A percentile compares a stretch with the other conserved stretches of the same genome.
Evolutionary conservation across 2,888 invertebrate genomes (phyloP).

Genomic region (Tricholauxania praeusta): DNA sequence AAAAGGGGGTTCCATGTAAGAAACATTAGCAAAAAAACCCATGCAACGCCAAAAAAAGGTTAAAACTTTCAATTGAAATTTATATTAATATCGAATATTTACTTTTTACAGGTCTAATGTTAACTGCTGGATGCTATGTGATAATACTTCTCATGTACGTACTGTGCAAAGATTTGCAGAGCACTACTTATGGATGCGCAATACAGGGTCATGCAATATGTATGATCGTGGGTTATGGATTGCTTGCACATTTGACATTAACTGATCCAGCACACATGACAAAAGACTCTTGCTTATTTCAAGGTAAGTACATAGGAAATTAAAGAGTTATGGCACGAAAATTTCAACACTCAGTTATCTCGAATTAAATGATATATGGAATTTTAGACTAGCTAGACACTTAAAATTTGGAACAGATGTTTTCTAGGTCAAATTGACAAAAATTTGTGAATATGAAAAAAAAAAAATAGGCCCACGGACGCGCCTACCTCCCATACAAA

Average conservation of each 20-base stretch:
- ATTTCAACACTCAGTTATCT: too few relatives aligned
- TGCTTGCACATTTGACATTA: conserved; percentile 57
- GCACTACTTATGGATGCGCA: conserved; percentile 61
- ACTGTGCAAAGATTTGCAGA: conserved; percentile 58
- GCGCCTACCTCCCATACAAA: too few relatives aligned
- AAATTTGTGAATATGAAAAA: too few relatives aligned
- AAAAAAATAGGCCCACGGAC: too few relatives aligned
- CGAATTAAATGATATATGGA: background rate
- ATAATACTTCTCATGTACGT: conserved; percentile 57
- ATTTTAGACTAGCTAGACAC: too few relatives aligned
- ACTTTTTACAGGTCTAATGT: conserved; percentile 53
- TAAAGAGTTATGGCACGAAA: background rate
- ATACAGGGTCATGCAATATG: conserved; percentile 58
- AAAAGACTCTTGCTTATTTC: conserved; percentile 51
- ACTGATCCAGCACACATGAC: conserved; percentile 58
- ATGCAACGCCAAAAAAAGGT: too few relatives aligned
- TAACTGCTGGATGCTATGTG: conserved; percentile 60
- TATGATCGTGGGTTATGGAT: conserved; percentile 59
- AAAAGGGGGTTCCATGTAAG: too few relatives aligned
- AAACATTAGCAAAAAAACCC: too few relatives aligned
- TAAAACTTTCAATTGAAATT: too few relatives aligned
- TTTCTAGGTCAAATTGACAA: too few relatives aligned
- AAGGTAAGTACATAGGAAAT: conserved; percentile 52
- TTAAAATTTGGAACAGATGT: too few relatives aligned
- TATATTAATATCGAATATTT: background rate